A percentile compares a stretch with the other conserved stretches of the same genome.
These are phyloP conservation scores for Loriculus beryllinus DNA, from an alignment of 2,797 vertebrate genomes.

Conservation along the genomic window DNA sequence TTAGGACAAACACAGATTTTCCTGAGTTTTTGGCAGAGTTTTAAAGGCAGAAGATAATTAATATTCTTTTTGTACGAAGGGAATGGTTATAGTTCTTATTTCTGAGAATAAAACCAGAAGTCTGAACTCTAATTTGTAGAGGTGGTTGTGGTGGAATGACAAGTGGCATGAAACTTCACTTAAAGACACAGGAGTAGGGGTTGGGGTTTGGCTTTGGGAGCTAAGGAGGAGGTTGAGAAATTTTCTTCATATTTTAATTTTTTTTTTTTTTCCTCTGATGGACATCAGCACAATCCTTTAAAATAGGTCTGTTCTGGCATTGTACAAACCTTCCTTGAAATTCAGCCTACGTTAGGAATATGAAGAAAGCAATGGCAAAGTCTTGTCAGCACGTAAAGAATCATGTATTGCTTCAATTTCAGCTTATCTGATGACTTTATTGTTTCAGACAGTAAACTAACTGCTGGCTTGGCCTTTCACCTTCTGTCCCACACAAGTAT, in stretches of 20 bases:
- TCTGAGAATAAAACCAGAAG: neutral
- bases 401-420: neutral
- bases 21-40: neutral
- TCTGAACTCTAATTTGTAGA: neutral
- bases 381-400: neutral
- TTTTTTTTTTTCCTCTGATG: neutral
- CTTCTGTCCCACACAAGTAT: slow-evolving; percentile 28
- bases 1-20: neutral
- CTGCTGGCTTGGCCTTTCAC: slow-evolving; percentile 34
- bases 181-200: neutral
- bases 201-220: accelerated
- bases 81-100: neutral
- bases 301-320: neutral
- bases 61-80: neutral
- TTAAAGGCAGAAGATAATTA: neutral
- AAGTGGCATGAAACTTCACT: neutral
- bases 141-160: neutral
- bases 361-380: neutral
- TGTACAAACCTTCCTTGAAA: neutral
- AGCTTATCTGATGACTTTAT: slow-evolving; percentile 28
- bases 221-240: neutral
- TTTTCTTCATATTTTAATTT: neutral
- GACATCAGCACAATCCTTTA: neutral
- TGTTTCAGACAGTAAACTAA: slow-evolving; percentile 49
- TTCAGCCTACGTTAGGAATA: neutral